Evolutionary conservation across 2,888 invertebrate species (phyloP).

Genomic region (Phasia obesa): DNA sequence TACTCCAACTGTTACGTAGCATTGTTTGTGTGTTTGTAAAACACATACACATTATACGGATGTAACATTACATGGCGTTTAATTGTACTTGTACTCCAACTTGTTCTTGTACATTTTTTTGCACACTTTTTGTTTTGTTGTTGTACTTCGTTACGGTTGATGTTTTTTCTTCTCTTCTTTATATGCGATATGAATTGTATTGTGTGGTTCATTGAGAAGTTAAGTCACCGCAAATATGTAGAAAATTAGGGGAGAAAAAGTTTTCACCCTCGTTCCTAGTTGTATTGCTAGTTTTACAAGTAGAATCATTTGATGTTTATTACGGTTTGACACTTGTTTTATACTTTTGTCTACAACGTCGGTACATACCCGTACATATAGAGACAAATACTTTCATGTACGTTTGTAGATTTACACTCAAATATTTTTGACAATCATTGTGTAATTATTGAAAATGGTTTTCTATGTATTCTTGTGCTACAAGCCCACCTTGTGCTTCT

Average conservation of each 20-base stretch:
- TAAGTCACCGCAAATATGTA: slow-evolving; percentile 33
- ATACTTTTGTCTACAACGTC: slow-evolving; percentile 36
- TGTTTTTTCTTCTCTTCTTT: background rate
- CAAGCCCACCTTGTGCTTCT: slow-evolving; percentile 3
- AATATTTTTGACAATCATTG: too few relatives aligned
- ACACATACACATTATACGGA: background rate
- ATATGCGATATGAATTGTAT: background rate
- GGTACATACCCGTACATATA: background rate
- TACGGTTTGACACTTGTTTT: slow-evolving; percentile 66
- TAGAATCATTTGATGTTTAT: slow-evolving; percentile 52
- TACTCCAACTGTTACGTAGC: background rate
- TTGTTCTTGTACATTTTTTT: slow-evolving; percentile 19
- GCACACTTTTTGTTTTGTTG: slow-evolving; percentile 11
- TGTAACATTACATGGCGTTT: slow-evolving; percentile 47
- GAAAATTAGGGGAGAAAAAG: slow-evolving; percentile 15
- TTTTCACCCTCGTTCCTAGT: slow-evolving; percentile 5
- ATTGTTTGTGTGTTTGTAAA: background rate
- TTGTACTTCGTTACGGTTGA: background rate
- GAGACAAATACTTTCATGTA: too few relatives aligned
- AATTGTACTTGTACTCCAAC: slow-evolving; percentile 54
- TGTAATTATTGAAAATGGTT: background rate
- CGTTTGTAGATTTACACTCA: too few relatives aligned
- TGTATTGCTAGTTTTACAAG: slow-evolving; percentile 2
- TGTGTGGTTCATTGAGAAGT: slow-evolving; percentile 34
- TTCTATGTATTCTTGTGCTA: background rate